Conservation (phyloP, 2,888 invertebrate species). For the Fabriciana adippe region DNA sequence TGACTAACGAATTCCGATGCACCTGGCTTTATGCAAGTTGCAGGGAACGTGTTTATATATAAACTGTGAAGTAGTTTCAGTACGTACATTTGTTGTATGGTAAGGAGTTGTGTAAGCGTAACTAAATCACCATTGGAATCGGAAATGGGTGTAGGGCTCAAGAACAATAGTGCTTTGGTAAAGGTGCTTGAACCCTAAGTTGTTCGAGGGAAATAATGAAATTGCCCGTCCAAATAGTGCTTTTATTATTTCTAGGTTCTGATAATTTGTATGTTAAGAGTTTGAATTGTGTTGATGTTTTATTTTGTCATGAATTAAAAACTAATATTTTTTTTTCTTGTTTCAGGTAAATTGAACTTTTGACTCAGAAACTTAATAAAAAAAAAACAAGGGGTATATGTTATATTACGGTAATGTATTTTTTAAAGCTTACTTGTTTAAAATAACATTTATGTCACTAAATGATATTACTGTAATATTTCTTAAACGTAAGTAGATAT, state of each 20-base stretch:
- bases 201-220: constrained; percentile 29
- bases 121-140: constrained; percentile 51
- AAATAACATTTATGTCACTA: not conserved
- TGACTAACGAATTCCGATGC: constrained; percentile 58
- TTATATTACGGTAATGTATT: not conserved
- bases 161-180: constrained; percentile 38
- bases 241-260: not conserved
- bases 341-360: constrained; percentile 27
- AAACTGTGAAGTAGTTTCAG: constrained; percentile 47
- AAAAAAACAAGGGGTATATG: not conserved
- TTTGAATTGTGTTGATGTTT: no score
- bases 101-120: constrained; percentile 53
- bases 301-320: not conserved
- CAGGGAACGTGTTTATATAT: constrained; percentile 37
- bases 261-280: no score
- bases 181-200: constrained; percentile 44
- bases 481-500: not conserved
- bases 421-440: not conserved
- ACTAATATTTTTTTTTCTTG: constrained; percentile 21
- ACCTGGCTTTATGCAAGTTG: constrained; percentile 50
- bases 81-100: constrained; percentile 49
- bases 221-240: constrained; percentile 3
- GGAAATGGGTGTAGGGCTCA: constrained; percentile 40
- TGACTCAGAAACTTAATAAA: not conserved
- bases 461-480: not conserved